Percentiles rank a stretch among this genome's conserved stretches.
Evolutionary conservation across 2,888 invertebrate species (phyloP).

Genomic region (Nemotelus nigrinus): DNA sequence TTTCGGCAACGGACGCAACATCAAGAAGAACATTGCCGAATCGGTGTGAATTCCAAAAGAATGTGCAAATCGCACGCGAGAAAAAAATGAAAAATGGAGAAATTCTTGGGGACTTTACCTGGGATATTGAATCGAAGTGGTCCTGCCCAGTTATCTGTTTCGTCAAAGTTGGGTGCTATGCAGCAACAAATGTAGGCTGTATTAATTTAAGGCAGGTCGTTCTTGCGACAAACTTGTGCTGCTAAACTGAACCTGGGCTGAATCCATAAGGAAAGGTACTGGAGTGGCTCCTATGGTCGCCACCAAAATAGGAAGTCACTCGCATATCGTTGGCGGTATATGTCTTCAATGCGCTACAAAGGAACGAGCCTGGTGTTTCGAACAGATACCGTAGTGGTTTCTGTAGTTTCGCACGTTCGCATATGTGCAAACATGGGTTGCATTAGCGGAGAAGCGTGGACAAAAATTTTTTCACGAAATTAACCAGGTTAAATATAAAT

Average conservation of each 20-base stretch:
- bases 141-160: conserved; percentile 26
- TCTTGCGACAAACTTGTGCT: not conserved
- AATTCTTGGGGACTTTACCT: conserved; percentile 17
- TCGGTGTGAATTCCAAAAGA: conserved; percentile 1
- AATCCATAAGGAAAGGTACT: not conserved
- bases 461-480: too few relatives aligned
- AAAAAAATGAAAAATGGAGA: not conserved
- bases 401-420: too few relatives aligned
- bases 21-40: conserved; percentile 9
- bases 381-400: too few relatives aligned
- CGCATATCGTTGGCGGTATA: not conserved
- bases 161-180: not conserved
- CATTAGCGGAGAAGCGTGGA: too few relatives aligned
- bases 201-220: not conserved
- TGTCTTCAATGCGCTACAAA: too few relatives aligned
- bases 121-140: conserved; percentile 25
- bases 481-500: too few relatives aligned
- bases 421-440: too few relatives aligned
- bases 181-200: not conserved
- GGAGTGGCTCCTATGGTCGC: not conserved
- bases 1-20: conserved; percentile 10
- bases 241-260: not conserved
- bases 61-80: not conserved
- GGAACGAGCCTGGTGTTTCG: too few relatives aligned
- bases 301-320: conserved; percentile 13